phyloP scores from a whole-genome alignment of 1,140 invertebrate species.

The Panagrolaimus sp. region DNA sequence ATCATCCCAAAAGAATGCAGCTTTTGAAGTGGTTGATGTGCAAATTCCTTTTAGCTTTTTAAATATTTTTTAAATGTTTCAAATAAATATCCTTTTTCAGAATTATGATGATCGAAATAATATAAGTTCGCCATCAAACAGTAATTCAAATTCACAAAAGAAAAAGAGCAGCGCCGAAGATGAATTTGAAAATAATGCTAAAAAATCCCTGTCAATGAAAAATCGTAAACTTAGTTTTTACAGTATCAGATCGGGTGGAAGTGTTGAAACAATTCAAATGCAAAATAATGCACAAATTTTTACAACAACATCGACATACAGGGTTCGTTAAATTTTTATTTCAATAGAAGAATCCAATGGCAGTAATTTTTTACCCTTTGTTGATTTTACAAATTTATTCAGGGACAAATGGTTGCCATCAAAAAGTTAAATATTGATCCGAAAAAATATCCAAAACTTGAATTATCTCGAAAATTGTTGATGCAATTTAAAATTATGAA shows the following conservation, averaged over 20 bases:
- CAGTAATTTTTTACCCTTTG: conserved; percentile 17
- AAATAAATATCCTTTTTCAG: neutral
- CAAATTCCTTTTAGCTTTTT: neutral
- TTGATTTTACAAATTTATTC: conserved; percentile 54
- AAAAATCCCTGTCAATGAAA: conserved; percentile 33
- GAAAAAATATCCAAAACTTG: conserved; percentile 66
- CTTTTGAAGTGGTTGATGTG: neutral
- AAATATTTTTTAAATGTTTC: neutral
- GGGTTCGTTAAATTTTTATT: conserved; percentile 63
- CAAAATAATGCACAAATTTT: conserved; percentile 69
- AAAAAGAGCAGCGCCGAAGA: conserved; percentile 44
- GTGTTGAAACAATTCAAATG: conserved; percentile 57
- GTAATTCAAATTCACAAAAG: conserved; percentile 18
- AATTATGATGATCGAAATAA: conserved; percentile 14
- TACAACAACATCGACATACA: conserved; percentile 78
- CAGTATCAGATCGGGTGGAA: conserved; percentile 66
- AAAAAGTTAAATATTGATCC: conserved; percentile 66
- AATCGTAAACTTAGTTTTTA: conserved; percentile 42
- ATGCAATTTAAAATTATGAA: conserved; percentile 90
- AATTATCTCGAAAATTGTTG: conserved; percentile 75
- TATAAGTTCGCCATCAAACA: conserved; percentile 20
- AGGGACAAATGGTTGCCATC: conserved; percentile 76
- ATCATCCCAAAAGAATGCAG: neutral
- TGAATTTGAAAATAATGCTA: conserved; percentile 32
- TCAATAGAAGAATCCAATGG: too few relatives aligned